Conservation (phyloP, 1,140 invertebrate species). For the Scaptomyza graminum region DNA sequence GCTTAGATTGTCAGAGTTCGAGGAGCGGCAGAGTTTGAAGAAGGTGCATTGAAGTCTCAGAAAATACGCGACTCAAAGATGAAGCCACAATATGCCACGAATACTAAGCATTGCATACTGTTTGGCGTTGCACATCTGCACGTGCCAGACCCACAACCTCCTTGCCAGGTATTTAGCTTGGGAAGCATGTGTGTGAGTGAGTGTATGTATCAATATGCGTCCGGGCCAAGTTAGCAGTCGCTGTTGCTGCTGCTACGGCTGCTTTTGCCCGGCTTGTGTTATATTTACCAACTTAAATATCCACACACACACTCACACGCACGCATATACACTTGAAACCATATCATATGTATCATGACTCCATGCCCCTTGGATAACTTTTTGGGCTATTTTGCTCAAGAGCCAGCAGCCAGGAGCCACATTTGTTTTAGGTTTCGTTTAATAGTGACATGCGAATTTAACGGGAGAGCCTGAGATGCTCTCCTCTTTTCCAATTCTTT, state of each 20-base stretch:
- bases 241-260: conserved; percentile 16
- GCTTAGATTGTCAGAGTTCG: conserved; percentile 81
- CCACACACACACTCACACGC: conserved; percentile 4
- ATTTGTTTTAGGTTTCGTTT: conserved; percentile 61
- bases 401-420: conserved; percentile 25
- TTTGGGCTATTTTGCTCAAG: conserved; percentile 41
- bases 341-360: conserved; percentile 41
- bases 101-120: conserved; percentile 48
- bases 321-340: not conserved
- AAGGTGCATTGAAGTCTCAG: conserved; percentile 71
- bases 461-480: conserved; percentile 12
- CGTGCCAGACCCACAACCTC: conserved; percentile 12
- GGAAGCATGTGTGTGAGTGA: conserved; percentile 3
- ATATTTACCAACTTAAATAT: conserved; percentile 37
- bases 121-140: conserved; percentile 29
- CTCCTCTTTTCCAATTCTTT: not conserved
- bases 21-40: conserved; percentile 42
- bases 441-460: conserved; percentile 2
- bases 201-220: conserved; percentile 22
- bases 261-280: conserved; percentile 13
- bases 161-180: not conserved
- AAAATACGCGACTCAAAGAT: conserved; percentile 57
- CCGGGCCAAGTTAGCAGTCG: conserved; percentile 26
- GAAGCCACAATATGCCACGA: conserved; percentile 46
- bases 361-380: conserved; percentile 38